Evolutionary conservation across 1,140 invertebrate genomes (phyloP).

Genomic region (Augochlora pura): DNA sequence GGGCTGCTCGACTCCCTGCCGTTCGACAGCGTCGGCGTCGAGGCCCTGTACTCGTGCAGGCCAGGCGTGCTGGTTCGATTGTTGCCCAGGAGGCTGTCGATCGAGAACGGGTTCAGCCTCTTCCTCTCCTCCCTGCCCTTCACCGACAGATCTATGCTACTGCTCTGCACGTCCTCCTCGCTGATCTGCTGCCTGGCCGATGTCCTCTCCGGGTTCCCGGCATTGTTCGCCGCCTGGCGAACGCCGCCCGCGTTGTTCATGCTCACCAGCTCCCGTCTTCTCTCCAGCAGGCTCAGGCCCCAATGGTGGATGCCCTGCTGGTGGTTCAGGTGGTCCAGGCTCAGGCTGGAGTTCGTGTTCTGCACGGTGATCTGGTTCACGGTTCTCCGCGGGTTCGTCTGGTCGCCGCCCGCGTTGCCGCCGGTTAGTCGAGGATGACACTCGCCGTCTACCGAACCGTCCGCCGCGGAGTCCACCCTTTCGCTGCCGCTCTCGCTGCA

Average conservation of each 20-base stretch:
- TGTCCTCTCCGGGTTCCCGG: conserved; percentile 51
- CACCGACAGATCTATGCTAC: conserved; percentile 78
- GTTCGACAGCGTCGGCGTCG: conserved; percentile 70
- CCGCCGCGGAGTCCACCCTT: conserved; percentile 83
- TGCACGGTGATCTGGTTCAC: conserved; percentile 41
- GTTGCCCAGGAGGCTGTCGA: conserved; percentile 88
- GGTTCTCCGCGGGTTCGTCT: conserved; percentile 50
- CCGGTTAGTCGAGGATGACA: conserved; percentile 66
- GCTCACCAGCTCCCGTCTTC: conserved; percentile 73
- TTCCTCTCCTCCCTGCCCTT: conserved; percentile 82
- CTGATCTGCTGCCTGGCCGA: conserved; percentile 70
- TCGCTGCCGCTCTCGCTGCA: conserved; percentile 83
- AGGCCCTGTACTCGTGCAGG: conserved; percentile 62
- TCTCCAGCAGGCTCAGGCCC: conserved; percentile 75
- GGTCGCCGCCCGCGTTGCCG: conserved; percentile 37
- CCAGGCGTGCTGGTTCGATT: conserved; percentile 82
- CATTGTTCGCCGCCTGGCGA: conserved; percentile 58
- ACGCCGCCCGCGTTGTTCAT: conserved; percentile 53
- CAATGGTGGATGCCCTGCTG: conserved; percentile 78
- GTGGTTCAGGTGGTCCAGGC: conserved; percentile 73
- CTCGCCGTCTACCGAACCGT: conserved; percentile 81
- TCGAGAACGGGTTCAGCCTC: conserved; percentile 90
- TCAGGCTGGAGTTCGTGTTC: conserved; percentile 57
- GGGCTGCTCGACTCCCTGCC: conserved; percentile 71
- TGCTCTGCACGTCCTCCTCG: conserved; percentile 76